Percentiles rank a stretch among this genome's conserved stretches.
Conservation (phyloP, 2,888 invertebrate genomes). For the Conops quadrifasciatus region DNA sequence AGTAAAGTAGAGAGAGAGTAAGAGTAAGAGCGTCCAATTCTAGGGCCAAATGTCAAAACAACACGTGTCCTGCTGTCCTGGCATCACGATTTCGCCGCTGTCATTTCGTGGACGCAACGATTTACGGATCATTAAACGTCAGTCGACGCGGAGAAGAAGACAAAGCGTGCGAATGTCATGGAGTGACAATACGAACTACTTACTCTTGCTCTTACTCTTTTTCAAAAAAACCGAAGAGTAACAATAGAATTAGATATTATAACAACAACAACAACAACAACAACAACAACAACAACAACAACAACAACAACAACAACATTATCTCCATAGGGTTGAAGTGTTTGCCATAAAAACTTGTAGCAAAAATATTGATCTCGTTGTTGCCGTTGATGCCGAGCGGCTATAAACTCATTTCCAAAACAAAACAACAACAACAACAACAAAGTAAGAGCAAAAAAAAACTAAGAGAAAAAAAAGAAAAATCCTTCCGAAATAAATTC, state of each 20-base stretch:
- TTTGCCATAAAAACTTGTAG: conserved; percentile 7
- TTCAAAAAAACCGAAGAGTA: too few relatives aligned
- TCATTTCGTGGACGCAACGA: conserved; percentile 7
- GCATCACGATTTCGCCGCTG: not conserved
- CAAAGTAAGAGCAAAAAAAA: not conserved
- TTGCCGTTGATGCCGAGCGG: not conserved
- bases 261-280: conserved; percentile 1
- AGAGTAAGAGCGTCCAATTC: not conserved
- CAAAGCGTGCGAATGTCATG: conserved; percentile 22
- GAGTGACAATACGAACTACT: not conserved
- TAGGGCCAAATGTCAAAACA: conserved; percentile 25
- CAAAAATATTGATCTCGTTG: not conserved
- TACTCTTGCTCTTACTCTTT: too few relatives aligned
- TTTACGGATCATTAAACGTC: conserved; percentile 28
- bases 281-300: not conserved
- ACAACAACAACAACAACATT: not conserved
- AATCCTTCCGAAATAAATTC: too few relatives aligned
- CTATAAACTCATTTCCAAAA: not conserved
- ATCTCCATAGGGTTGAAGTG: conserved; percentile 11
- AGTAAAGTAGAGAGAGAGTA: not conserved
- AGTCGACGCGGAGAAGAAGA: too few relatives aligned
- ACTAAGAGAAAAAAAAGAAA: too few relatives aligned
- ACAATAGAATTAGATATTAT: too few relatives aligned
- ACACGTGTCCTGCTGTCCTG: not conserved
- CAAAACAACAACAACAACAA: not conserved